Base-by-base conservation (phyloP, 2,113 vertebrate genomes). In the Pardalotus punctatus region DNA sequence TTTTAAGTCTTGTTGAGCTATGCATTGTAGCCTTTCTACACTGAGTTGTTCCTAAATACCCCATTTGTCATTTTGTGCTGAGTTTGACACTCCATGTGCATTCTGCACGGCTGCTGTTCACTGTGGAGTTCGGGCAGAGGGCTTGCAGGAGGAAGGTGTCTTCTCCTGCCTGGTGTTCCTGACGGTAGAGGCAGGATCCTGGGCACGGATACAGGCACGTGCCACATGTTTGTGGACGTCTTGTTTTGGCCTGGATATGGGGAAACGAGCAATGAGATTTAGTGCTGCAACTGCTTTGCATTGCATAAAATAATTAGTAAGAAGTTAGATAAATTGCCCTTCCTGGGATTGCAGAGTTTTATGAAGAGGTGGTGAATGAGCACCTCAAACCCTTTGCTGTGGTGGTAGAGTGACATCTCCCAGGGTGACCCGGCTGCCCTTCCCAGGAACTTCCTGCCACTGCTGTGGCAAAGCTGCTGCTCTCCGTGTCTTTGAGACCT, bases 391-490 rank as follows among this genome's bases (percentile, higher is more conserved):
- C 29, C 15, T 2, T 48, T 21, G 43, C 76, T n/a, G 45, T 51
- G 50, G n/a, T 1, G 4, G 18, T 20, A 3, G 16, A 18, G 67
- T 7, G 5, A 40, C 2, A 0, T 57, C 36, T 35, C 21, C 0
- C 0, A 38, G 33, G 58, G 45, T 1, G 4, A 90, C 38, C 22
- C 0, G 0, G 31, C 25, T 79, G 76, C 83, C 48, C 17, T 1
- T 66, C 27, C 60, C 7, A 6, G 47, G 31, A 78, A 5, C 60
- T 69, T 45, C n/a, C 54, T 67, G 2, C 23, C 62, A 51, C 2
- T 5, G 40, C 40, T n/a, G 45, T 70, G 77, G 54, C 84, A 89
- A n/a, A 91, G 87, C 67, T 53, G 36, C 72, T 2, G 6, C 84
- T 56, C 62, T 72, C 35, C 9, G 7, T 2, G 2, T 40, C 84